A percentile compares a stretch with the other conserved stretches of the same genome.
Evolutionary conservation across 1,140 invertebrate genomes (phyloP).

Genomic region (Zeugodacus cucurbitae): DNA sequence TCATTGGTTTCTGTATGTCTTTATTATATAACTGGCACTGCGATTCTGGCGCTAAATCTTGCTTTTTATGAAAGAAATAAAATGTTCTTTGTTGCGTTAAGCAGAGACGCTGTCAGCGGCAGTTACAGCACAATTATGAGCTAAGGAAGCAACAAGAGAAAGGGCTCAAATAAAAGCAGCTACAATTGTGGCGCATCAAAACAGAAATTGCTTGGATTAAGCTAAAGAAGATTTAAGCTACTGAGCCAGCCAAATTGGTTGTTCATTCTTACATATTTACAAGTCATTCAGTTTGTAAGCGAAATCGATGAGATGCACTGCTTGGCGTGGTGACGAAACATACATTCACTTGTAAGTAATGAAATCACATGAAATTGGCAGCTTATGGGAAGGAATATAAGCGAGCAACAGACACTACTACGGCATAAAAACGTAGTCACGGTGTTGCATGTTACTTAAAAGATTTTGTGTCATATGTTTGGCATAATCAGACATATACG

Average conservation of each 20-base stretch:
- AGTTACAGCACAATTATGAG: not conserved
- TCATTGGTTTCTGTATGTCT: too few species aligned
- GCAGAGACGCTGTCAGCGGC: not conserved
- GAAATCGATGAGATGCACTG: not conserved
- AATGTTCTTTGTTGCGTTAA: not conserved
- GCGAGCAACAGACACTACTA: too few species aligned
- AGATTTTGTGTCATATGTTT: not conserved
- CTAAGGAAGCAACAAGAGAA: not conserved
- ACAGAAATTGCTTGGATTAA: constrained; percentile 36
- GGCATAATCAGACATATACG: not conserved
- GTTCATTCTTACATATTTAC: not conserved
- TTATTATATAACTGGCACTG: too few species aligned
- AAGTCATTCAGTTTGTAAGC: not conserved
- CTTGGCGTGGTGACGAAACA: not conserved
- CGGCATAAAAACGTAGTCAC: not conserved
- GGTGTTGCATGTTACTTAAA: not conserved
- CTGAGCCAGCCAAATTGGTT: constrained; percentile 17
- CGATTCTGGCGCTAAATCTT: not conserved
- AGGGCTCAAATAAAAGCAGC: not conserved
- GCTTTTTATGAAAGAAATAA: not conserved
- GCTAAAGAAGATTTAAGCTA: constrained; percentile 26
- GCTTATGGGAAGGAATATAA: not conserved
- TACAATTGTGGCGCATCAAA: not conserved
- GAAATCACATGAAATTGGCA: not conserved
- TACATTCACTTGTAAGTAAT: not conserved